Evolutionary conservation across 2,797 vertebrate genomes (phyloP).

Genomic region (Luscinia megarhynchos): DNA sequence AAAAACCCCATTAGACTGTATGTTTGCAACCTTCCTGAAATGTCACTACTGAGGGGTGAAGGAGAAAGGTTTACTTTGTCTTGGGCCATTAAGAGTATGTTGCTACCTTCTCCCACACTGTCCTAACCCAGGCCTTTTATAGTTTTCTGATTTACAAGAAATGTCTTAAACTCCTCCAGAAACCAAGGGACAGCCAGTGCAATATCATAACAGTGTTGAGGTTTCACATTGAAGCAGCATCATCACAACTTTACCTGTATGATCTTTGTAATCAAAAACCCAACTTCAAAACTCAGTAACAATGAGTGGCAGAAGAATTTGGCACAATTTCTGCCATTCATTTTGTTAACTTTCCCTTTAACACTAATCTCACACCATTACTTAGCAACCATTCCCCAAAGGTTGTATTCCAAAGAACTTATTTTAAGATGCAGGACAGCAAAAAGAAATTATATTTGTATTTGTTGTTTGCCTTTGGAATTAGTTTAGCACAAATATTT

Average conservation of each 20-base stretch:
- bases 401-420: neutral
- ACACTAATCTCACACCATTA: neutral
- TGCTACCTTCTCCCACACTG: neutral
- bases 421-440: neutral
- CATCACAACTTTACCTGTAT: neutral
- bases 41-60: neutral
- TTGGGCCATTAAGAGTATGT: neutral
- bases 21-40: neutral
- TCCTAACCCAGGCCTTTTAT: neutral
- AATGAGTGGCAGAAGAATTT: neutral
- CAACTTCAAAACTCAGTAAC: neutral
- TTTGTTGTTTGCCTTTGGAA: conserved; percentile 31
- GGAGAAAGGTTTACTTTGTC: neutral
- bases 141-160: neutral
- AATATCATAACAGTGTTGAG: neutral
- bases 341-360: neutral
- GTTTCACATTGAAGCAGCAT: neutral
- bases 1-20: neutral
- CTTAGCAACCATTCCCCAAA: neutral
- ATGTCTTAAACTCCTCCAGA: neutral
- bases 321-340: neutral
- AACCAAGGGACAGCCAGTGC: neutral
- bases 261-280: neutral
- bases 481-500: conserved; percentile 31
- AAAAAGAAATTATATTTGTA: conserved; percentile 22